These are phyloP conservation scores for Rostratula benghalensis DNA, from an alignment of 2,113 vertebrate genomes.

Conservation along the genomic window DNA sequence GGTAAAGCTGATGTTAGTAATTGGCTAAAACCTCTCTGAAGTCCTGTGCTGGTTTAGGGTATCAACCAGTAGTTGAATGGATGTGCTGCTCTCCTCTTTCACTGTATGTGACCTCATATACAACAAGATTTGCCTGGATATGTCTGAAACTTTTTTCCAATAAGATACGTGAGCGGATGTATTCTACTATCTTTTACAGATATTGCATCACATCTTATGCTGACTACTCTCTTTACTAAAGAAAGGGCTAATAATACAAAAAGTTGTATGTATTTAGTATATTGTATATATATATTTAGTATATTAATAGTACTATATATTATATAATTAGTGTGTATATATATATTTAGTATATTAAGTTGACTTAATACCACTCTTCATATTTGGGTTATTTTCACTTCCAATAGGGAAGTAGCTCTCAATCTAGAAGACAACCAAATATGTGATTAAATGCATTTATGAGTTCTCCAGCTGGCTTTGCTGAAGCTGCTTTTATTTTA, in stretches of 20 bases:
- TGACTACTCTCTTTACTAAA: not conserved
- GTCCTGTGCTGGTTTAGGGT: not conserved
- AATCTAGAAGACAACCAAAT: not conserved
- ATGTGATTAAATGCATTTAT: not conserved
- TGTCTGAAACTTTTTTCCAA: not conserved
- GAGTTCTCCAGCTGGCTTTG: not conserved
- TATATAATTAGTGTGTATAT: too few species aligned
- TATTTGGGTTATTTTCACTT: not conserved
- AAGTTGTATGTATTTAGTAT: not conserved
- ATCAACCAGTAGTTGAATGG: not conserved
- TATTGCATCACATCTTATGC: not conserved
- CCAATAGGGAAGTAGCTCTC: not conserved
- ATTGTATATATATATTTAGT: too few species aligned
- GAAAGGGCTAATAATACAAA: not conserved
- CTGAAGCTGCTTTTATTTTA: not conserved
- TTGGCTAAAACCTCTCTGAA: not conserved
- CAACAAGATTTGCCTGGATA: not conserved
- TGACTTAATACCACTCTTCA: not conserved
- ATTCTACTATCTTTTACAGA: not conserved
- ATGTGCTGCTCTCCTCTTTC: not conserved
- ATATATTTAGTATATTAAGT: not conserved
- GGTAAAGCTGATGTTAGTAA: not conserved
- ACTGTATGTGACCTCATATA: not conserved
- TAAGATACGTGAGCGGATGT: not conserved
- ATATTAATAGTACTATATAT: too few species aligned